Evolutionary conservation across 2,113 vertebrate species (phyloP).

Genomic region (Pseudopodoces humilis): DNA sequence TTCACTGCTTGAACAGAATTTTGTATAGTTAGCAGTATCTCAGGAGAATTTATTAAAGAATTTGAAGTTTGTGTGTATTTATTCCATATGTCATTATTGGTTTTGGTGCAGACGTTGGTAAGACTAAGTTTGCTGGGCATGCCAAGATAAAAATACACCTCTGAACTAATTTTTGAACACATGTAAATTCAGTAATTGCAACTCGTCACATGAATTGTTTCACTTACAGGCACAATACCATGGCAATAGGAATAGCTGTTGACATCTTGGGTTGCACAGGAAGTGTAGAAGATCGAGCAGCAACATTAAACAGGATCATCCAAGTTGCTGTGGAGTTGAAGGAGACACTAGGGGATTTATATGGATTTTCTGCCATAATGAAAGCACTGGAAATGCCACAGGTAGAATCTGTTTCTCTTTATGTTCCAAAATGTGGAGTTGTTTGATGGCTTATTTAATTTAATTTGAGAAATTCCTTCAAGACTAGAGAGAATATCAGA

Average conservation of each 20-base stretch:
- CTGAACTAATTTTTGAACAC: neutral
- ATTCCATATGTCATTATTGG: neutral
- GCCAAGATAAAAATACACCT: neutral
- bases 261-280: slow-evolving; percentile 94
- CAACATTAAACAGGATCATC: slow-evolving; percentile 90
- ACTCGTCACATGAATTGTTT: neutral
- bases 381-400: slow-evolving; percentile 96
- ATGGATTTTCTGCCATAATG: slow-evolving; percentile 94
- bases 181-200: neutral
- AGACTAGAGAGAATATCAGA: neutral
- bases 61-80: neutral
- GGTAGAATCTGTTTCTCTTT: slow-evolving; percentile 69
- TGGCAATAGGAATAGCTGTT: slow-evolving; percentile 94
- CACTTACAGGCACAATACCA: slow-evolving; percentile 86
- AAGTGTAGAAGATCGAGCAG: slow-evolving; percentile 86
- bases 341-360: slow-evolving; percentile 90
- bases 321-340: slow-evolving; percentile 92
- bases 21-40: neutral
- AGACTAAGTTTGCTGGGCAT: neutral
- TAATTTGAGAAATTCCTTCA: neutral
- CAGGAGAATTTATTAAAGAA: neutral
- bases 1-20: neutral
- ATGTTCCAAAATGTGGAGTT: neutral
- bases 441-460: neutral
- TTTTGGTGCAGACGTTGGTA: neutral